Conservation (phyloP, 2,797 vertebrate genomes). For the Sebastes kiyomatsui region DNA sequence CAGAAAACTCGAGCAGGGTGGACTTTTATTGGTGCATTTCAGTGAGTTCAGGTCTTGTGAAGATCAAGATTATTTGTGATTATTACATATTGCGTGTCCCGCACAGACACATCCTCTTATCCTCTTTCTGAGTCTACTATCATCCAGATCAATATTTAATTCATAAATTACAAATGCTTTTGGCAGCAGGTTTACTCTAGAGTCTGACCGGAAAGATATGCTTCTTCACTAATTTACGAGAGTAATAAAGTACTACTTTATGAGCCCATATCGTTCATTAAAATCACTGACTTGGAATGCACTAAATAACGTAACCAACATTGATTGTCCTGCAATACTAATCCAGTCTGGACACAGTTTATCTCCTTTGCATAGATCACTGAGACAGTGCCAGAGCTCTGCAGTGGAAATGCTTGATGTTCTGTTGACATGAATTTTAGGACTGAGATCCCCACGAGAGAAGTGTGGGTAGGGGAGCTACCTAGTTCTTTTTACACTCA, state of each 20-base stretch:
- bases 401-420: constrained; percentile 20
- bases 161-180: constrained; percentile 34
- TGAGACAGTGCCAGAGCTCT: constrained; percentile 6
- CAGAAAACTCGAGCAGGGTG: background rate
- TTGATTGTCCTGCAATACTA: constrained; percentile 42
- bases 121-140: constrained; percentile 5
- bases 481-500: background rate
- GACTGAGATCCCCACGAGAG: background rate
- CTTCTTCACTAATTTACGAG: constrained; percentile 43
- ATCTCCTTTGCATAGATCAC: constrained; percentile 35
- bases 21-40: constrained; percentile 1
- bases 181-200: constrained; percentile 14
- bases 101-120: background rate
- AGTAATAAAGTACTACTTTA: constrained; percentile 52
- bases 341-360: constrained; percentile 30
- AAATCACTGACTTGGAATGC: constrained; percentile 47
- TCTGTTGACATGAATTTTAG: constrained; percentile 1
- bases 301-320: constrained; percentile 52
- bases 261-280: constrained; percentile 52
- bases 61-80: constrained; percentile 22
- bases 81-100: background rate
- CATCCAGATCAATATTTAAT: constrained; percentile 30
- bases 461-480: background rate
- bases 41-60: constrained; percentile 6
- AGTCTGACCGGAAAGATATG: constrained; percentile 25